Percentiles rank a stretch among this genome's conserved stretches.
phyloP scores from a whole-genome alignment of 2,113 vertebrate genomes.

The Nesoenas mayeri region DNA sequence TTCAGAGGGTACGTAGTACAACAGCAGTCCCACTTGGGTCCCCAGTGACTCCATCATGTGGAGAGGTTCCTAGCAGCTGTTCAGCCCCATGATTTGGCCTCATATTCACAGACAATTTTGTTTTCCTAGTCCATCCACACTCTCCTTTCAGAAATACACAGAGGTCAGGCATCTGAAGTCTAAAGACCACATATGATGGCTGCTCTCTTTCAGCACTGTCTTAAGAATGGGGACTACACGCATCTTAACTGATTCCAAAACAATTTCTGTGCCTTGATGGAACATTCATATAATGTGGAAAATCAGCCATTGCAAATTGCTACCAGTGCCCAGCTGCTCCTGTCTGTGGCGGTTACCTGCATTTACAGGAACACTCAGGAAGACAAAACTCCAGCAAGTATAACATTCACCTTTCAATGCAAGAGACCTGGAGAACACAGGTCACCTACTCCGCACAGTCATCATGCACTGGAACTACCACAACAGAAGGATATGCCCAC shows the following conservation, averaged over 20 bases:
- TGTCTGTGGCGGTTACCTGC: fast-evolving
- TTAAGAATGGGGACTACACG: neutral
- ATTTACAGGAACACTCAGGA: neutral
- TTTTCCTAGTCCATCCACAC: neutral
- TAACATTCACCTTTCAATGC: neutral
- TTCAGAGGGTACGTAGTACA: neutral
- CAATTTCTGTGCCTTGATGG: neutral
- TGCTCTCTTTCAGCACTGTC: neutral
- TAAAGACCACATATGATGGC: neutral
- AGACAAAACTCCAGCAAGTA: neutral
- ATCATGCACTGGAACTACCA: neutral
- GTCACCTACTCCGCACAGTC: neutral
- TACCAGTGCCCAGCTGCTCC: neutral
- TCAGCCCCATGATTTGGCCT: neutral
- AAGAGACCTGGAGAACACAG: neutral
- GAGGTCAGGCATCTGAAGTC: neutral
- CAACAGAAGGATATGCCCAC: neutral
- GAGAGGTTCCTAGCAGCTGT: neutral
- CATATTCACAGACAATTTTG: neutral
- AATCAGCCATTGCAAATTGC: neutral
- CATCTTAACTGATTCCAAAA: neutral
- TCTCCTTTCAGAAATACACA: neutral
- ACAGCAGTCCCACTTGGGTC: neutral
- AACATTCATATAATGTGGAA: neutral
- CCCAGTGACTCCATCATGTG: neutral